Evolutionary conservation across 2,797 vertebrate species (phyloP).

Genomic region (Lithobates pipiens): DNA sequence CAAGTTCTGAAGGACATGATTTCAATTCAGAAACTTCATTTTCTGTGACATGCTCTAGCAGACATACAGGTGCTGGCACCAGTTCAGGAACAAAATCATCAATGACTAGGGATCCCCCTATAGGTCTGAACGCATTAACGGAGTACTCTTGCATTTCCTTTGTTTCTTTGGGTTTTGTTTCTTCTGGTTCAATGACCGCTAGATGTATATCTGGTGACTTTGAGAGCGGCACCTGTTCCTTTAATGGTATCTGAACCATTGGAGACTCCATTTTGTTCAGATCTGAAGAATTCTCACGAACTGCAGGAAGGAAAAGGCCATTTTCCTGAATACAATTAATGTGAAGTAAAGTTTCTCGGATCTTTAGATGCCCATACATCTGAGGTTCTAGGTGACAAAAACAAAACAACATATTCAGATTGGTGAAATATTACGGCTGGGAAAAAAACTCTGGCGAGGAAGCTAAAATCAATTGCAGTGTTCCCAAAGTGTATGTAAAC

Average conservation of each 20-base stretch:
- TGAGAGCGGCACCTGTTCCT: background rate
- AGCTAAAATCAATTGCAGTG: too few relatives aligned
- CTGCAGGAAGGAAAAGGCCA: conserved; percentile 66
- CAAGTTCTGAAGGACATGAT: background rate
- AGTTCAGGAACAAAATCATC: background rate
- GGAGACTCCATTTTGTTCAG: conserved; percentile 25
- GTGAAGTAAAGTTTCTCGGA: conserved; percentile 74
- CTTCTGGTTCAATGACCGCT: background rate
- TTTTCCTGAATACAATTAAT: conserved; percentile 74
- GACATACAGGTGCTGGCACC: background rate
- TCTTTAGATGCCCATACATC: conserved; percentile 74
- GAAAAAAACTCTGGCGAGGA: too few relatives aligned
- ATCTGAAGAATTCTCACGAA: conserved; percentile 65
- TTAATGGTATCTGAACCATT: background rate
- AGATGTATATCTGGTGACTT: background rate
- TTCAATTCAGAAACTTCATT: background rate
- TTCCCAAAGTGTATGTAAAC: too few relatives aligned
- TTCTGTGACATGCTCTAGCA: background rate
- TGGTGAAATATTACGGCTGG: too few relatives aligned
- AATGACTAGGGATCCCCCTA: background rate
- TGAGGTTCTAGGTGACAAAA: conserved; percentile 59
- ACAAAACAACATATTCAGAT: conserved; percentile 20
- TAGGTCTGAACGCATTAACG: background rate
- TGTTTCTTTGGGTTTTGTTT: background rate
- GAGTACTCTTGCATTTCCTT: background rate